A percentile compares a stretch with the other conserved stretches of the same genome.
These are phyloP conservation scores for Helicolenus hilgendorfi DNA, from an alignment of 2,797 vertebrate genomes.

Conservation along the genomic window DNA sequence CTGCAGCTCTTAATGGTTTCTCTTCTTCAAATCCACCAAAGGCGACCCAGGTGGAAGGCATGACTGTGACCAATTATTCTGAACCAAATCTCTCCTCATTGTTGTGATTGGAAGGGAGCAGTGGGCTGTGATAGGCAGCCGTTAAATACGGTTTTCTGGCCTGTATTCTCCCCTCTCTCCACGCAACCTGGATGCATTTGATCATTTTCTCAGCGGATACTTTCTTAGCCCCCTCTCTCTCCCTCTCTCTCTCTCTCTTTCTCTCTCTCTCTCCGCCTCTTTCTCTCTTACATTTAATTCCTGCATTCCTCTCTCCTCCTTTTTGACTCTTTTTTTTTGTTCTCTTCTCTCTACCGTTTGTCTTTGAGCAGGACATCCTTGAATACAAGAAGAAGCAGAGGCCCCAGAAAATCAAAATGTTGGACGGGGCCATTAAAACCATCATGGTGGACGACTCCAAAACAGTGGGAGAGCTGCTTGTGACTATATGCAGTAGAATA, in stretches of 20 bases:
- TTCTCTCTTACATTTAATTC: neutral
- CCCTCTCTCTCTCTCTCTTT: neutral
- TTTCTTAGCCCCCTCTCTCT: neutral
- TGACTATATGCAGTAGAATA: slow-evolving; percentile 99
- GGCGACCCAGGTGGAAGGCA: slow-evolving; percentile 73
- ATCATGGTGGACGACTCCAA: slow-evolving; percentile 99
- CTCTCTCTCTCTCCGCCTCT: neutral
- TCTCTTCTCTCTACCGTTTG: slow-evolving; percentile 3
- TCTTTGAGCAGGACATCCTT: slow-evolving; percentile 92
- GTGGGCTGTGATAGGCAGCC: slow-evolving; percentile 73
- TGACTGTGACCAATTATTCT: slow-evolving; percentile 82
- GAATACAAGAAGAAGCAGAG: slow-evolving; percentile 99
- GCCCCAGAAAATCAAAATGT: slow-evolving; percentile 99
- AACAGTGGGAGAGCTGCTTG: slow-evolving; percentile 97
- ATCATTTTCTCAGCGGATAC: slow-evolving; percentile 52
- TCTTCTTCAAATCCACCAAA: slow-evolving; percentile 70
- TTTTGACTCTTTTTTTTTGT: neutral
- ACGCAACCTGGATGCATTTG: slow-evolving; percentile 64
- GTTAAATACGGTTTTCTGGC: slow-evolving; percentile 81
- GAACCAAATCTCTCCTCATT: slow-evolving; percentile 75
- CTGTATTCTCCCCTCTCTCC: slow-evolving; percentile 55
- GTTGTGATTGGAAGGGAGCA: slow-evolving; percentile 64
- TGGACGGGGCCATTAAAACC: slow-evolving; percentile 98
- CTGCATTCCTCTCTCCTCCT: neutral
- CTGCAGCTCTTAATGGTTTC: slow-evolving; percentile 58